Base-by-base conservation (phyloP, 2,797 vertebrate genomes). In the Chaunax sp. region DNA sequence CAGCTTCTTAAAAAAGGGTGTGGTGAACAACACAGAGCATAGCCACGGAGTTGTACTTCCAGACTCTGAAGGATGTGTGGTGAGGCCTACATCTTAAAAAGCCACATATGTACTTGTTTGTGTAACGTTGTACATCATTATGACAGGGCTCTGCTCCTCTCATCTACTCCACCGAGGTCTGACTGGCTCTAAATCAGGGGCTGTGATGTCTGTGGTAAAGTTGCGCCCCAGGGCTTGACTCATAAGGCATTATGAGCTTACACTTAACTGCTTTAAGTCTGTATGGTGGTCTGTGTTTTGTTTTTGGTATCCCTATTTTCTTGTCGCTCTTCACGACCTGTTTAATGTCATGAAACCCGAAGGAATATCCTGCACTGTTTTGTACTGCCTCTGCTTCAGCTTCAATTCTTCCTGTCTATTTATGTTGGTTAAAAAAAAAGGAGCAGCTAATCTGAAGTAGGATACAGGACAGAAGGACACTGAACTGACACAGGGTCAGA, bases 101-200 rank as follows among this genome's bases (percentile, higher is more conserved):
- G n/a, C n/a, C n/a, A n/a, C n/a, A n/a, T n/a, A n/a, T 33, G 41
- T 15, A 13, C 18, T 14, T 25, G 6, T 44, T 68, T 68, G 73
- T 65, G 75, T 57, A 77, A 38, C 57, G 66, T 47, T 30, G 1
- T 80, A 38, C 12, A 64, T 69, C 75, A 72, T n/a, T 1, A 16
- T 38, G 70, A 77, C 66, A 83, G 40, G 51, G 46, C 51, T 64
- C 46, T 41, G 30, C 57, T 61, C 59, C 56, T 64, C 41, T 69
- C 54, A 28, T 68, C 60, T 47, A 14, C 66, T 65, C 60, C 40
- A 4, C 37, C 2, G 45, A 80, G 66, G 72, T 53, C 61, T 56
- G 22, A 22, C 30, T 26, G 55, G 33, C 69, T 80, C 69, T 82
- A 82, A 85, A 82, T 82, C 67, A 82, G 74, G 68, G 78, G 46